Evolutionary conservation across 2,888 invertebrate genomes (phyloP), one percentile per base, ranked within the genome.

Genomic region (Lissonota sp.): DNA sequence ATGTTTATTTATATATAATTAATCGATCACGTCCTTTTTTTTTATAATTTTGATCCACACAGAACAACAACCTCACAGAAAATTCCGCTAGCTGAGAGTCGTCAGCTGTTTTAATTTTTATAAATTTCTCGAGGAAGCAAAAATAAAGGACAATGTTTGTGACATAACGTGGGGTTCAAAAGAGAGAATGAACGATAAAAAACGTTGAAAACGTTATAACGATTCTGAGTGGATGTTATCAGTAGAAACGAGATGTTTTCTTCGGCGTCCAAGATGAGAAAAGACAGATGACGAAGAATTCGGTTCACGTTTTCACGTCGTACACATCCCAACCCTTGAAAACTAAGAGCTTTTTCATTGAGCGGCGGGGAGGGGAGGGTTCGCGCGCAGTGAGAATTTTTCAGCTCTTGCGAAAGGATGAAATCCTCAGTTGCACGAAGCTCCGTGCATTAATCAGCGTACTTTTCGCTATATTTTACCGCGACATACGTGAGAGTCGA

Each of bases 291-390:
- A 66, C 51, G 72, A 78, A 55, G 55, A 67, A 78, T 78, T 78
- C 78, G 72, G 58, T 71, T 64, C 78, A 78, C 72, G 78, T 78
- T 78, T 78, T 78, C 62, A 67, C 55, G 16, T 66, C 40, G 46
- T 57, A 57, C 63, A 76, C 69, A 55, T 58, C 70, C 26, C 26
- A 26, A 26, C 26, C 26, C 26, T 26, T 26, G 26, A 70, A 57
- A 10, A 42, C n/a, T 10, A 6, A 10, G 64, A 70, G 70, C 53
- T 63, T 70, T 62, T 57, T 63, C 39, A 64, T 26, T 26, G 1
- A n/a, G n/a, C n/a, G n/a, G n/a, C n/a, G n/a, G n/a, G n/a, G n/a
- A n/a, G n/a, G n/a, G n/a, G 26, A 26, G 26, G 26, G 26, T 26
- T 26, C 49, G 49, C n/a, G 12, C n/a, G 49, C n/a, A 12, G 49